Percentiles rank a stretch among this genome's conserved stretches.
phyloP scores from a whole-genome alignment of 2,113 vertebrate species.

The Callionymus lyra region DNA sequence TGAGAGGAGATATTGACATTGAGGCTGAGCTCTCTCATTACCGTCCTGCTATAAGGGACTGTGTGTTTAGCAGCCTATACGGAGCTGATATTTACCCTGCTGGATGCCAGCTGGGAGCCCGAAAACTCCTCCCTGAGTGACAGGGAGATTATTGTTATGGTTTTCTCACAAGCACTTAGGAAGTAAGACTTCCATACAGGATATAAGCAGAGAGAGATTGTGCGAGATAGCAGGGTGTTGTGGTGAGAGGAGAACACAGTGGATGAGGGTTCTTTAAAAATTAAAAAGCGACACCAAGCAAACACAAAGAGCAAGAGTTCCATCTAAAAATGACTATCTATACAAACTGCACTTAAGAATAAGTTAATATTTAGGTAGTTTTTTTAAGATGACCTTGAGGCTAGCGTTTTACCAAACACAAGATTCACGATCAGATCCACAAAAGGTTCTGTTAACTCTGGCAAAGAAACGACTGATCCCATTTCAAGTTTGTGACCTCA shows the following conservation, averaged over 20 bases:
- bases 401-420: no score
- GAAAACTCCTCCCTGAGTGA: slow-evolving; percentile 25
- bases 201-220: slow-evolving; percentile 1
- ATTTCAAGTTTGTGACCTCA: slow-evolving; percentile 54
- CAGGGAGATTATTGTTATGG: slow-evolving; percentile 22
- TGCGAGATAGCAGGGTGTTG: neutral
- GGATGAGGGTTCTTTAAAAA: no score
- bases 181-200: slow-evolving; percentile 30
- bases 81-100: slow-evolving; percentile 8
- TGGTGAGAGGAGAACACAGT: no score
- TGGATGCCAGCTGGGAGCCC: slow-evolving; percentile 32
- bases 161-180: slow-evolving; percentile 17
- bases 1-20: slow-evolving; percentile 1
- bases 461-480: neutral
- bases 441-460: no score
- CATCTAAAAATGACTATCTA: no score
- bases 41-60: neutral
- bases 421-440: no score
- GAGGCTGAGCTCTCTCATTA: slow-evolving; percentile 5
- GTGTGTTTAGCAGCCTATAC: neutral
- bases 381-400: no score
- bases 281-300: no score
- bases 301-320: no score
- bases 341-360: no score
- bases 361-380: no score